Evolutionary conservation across 2,888 invertebrate genomes (phyloP), one percentile per base, ranked within the genome.

Genomic region (Cremastinae sp.): DNA sequence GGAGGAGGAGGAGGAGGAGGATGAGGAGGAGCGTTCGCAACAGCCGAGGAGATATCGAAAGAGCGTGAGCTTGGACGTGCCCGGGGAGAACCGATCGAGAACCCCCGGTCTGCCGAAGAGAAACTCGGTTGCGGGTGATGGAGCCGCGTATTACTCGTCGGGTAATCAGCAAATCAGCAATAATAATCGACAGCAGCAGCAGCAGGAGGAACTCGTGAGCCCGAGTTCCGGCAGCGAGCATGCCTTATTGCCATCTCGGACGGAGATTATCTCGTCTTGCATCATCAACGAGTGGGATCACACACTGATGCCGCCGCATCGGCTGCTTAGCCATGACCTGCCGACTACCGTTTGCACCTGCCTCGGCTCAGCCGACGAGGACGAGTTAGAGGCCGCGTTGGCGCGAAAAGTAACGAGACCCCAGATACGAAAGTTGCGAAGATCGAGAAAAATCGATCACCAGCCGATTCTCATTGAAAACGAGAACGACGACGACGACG

Each of bases 291-390:
- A 88, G 81, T 89, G 89, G 87, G 89, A 90, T 81, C 88, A 89
- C 79, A 92, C 92, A 81, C 92, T 92, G 92, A 94, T 95, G 94
- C 95, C 94, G 91, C 94, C 94, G 84, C 93, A 94, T 92, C 92
- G 94, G 85, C 85, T 93, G 90, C 87, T 88, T 85, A 92, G 86
- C 83, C 91, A 88, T 90, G 91, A 89, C 74, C 91, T 91, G 92
- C 93, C 88, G 34, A 83, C 83, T 70, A 91, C 93, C 91, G 93
- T 94, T 91, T 94, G 94, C 91, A 93, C 92, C 91, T 94, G 94
- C 92, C 92, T 94, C 90, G 93, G 93, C 74, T 87, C 88, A 90
- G 92, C 91, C 73, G 90, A 91, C 74, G 90, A 91, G 90, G 93
- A 94, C 90, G 93, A 94, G 91, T 91, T 93, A 91, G 92, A 92